Percentiles rank a stretch among this genome's conserved stretches.
Conservation (phyloP, 2,113 vertebrate genomes). For the Microcebus ravelobensis region DNA sequence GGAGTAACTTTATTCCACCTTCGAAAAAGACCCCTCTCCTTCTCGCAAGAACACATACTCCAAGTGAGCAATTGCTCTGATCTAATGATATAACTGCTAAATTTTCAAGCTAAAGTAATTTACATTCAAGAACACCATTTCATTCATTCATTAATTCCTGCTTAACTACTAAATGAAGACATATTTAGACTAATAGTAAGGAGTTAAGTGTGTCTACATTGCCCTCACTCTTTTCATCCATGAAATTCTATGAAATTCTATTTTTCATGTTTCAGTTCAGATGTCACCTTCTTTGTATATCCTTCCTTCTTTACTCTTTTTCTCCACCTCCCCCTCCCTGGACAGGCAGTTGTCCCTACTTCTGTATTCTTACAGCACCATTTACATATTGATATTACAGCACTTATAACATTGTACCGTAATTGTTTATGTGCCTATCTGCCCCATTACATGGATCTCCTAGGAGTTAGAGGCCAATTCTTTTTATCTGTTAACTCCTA, state of each 20-base stretch:
- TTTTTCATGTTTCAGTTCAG: not conserved
- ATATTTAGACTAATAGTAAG: not conserved
- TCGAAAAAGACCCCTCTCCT: not conserved
- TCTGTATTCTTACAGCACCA: not conserved
- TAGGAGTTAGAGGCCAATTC: not conserved
- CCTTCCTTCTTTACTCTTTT: not conserved
- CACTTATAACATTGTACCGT: not conserved
- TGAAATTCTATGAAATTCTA: not conserved
- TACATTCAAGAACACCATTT: not conserved
- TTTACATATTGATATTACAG: not conserved
- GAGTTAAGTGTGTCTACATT: not conserved
- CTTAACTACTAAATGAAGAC: not conserved
- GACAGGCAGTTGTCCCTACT: not conserved
- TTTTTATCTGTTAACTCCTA: constrained; percentile 20
- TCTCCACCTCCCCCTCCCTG: not conserved
- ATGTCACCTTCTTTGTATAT: not conserved
- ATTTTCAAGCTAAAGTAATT: constrained; percentile 13
- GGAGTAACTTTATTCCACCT: not conserved
- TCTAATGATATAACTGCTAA: not conserved
- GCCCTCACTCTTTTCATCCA: not conserved
- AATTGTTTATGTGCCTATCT: not conserved
- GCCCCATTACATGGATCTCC: not conserved
- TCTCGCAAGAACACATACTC: not conserved
- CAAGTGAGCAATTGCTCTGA: not conserved
- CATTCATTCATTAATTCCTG: not conserved